Evolutionary conservation across 2,888 invertebrate species (phyloP).

Genomic region (Uropetala carovei): DNA sequence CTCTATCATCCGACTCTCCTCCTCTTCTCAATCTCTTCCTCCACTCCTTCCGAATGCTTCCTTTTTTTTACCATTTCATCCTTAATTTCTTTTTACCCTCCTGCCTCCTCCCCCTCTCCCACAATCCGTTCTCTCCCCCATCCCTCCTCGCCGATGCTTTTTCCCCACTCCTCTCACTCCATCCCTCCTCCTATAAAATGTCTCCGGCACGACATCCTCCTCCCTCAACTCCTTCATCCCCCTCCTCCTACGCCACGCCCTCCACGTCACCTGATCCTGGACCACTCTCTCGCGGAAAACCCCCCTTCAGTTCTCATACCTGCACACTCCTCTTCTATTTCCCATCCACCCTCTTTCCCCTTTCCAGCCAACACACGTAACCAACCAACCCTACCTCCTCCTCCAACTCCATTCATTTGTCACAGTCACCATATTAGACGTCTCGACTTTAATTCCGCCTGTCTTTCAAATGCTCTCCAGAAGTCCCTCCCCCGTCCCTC

Average conservation of each 20-base stretch:
- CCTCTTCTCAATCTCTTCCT: too few species aligned
- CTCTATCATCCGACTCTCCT: too few species aligned
- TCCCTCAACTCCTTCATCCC: not conserved
- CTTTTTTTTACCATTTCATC: not conserved
- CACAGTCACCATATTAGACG: conserved; percentile 61
- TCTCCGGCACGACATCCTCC: not conserved
- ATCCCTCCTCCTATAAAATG: not conserved
- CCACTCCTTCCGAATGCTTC: too few species aligned
- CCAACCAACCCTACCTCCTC: not conserved
- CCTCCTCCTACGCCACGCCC: not conserved
- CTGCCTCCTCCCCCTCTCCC: not conserved
- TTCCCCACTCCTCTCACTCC: not conserved
- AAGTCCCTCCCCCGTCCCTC: not conserved
- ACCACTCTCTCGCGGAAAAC: not conserved
- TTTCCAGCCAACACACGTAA: not conserved
- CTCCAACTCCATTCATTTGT: conserved; percentile 53
- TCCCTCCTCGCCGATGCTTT: not conserved
- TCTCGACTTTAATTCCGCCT: conserved; percentile 61
- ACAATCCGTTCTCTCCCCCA: not conserved
- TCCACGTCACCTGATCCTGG: conserved; percentile 60
- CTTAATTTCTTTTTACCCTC: not conserved
- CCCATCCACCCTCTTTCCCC: conserved; percentile 12
- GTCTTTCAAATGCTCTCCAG: conserved; percentile 52
- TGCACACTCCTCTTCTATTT: not conserved
- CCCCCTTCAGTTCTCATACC: conserved; percentile 1